Evolutionary conservation across 2,888 invertebrate species (phyloP).

Genomic region (Priocnemis perturbator): DNA sequence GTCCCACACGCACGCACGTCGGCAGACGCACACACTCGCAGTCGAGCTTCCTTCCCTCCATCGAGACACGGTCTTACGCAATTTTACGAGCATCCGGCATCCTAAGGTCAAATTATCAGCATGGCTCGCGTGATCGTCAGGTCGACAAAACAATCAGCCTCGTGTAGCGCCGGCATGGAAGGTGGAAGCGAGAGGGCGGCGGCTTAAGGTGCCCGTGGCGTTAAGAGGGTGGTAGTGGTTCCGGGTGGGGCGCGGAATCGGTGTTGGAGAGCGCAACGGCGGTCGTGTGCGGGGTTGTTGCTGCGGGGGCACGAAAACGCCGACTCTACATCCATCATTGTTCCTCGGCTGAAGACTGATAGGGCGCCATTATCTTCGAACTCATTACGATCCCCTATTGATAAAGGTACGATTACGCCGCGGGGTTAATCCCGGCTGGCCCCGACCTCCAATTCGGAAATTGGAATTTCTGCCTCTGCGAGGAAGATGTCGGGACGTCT

Average conservation of each 20-base stretch:
- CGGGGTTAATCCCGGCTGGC: conserved; percentile 56
- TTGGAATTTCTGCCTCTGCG: conserved; percentile 69
- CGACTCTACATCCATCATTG: conserved; percentile 73
- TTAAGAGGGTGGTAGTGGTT: conserved; percentile 4
- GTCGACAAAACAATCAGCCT: conserved; percentile 65
- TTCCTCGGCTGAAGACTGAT: conserved; percentile 71
- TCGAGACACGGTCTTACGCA: conserved; percentile 22
- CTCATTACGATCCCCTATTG: conserved; percentile 75
- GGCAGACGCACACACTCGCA: neutral
- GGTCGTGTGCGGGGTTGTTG: conserved; percentile 29
- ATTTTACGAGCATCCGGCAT: conserved; percentile 38
- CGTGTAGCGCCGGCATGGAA: conserved; percentile 40
- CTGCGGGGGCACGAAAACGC: conserved; percentile 64
- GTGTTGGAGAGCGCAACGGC: neutral
- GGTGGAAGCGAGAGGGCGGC: conserved; percentile 24
- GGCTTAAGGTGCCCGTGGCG: conserved; percentile 11
- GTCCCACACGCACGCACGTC: neutral
- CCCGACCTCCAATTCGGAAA: conserved; percentile 67
- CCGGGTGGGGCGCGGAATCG: neutral
- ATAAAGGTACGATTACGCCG: conserved; percentile 71
- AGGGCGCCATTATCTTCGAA: conserved; percentile 72
- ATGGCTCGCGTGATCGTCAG: conserved; percentile 54
- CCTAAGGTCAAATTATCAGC: conserved; percentile 52
- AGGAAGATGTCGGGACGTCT: conserved; percentile 63
- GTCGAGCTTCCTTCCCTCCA: neutral